Evolutionary conservation across 2,888 invertebrate genomes (phyloP), one percentile per base, ranked within the genome.

Genomic region (Emesis furor): DNA sequence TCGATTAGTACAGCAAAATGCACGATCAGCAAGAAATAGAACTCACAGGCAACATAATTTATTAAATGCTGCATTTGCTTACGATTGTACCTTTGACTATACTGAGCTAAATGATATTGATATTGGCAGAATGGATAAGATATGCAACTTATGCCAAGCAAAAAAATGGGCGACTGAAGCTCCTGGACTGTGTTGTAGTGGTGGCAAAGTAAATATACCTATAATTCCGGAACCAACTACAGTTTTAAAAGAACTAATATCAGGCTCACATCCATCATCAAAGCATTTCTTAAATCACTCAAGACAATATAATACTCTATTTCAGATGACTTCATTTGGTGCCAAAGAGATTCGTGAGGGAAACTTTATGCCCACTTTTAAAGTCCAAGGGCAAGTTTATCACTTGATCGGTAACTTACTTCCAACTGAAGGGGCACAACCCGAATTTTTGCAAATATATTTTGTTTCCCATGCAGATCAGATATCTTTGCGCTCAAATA

Each of bases 81-180:
- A 82, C 68, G 82, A 78, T 73, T 67, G 55, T 73, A 71, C 65
- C 32, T 24, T 79, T 82, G 79, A 79, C 59, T 73, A 82, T 73
- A 17, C 76, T 76, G 68, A 72, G 59, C 82, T 76, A 74, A 71
- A 74, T 78, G 73, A 74, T 71, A 37, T 74, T 55, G 35, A 46
- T 46, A 46, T 46, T 81, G 82, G 86, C 46, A 81, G 73, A 81
- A 86, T 87, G 79, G 78, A 82, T 85, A 78, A 84, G 71, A 89
- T 83, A 78, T 89, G 89, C 81, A 76, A 81, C 73, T 46, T 46
- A 68, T 81, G 78, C 46, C 51, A 65, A 73, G 82, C 84, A 71
- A 73, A 78, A 68, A 87, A 88, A 82, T 89, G 85, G 86, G 46
- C 72, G 55, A 73, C 78, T 82, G 88, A 87, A 86, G n/a, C 85